Conservation (phyloP, 1,140 invertebrate species). For the Himalopsyche phryganea region DNA sequence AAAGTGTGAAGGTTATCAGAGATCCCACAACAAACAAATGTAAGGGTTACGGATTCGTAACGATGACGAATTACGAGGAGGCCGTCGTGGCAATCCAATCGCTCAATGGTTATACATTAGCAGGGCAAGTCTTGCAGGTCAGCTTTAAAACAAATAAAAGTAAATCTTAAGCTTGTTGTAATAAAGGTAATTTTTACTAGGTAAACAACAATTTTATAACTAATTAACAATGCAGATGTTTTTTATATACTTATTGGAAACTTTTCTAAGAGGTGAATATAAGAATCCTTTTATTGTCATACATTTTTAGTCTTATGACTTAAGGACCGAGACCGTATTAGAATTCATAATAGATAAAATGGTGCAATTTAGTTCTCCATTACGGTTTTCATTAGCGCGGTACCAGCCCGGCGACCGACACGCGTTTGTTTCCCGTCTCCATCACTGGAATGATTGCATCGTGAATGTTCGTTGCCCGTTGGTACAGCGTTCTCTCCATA, state of each 20-base stretch:
- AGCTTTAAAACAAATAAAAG: conserved; percentile 83
- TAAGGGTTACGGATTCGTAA: conserved; percentile 91
- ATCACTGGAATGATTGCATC: conserved; percentile 16
- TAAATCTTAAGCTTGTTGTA: conserved; percentile 53
- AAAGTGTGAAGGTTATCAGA: conserved; percentile 86
- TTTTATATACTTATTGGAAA: conserved; percentile 29
- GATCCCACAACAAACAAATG: conserved; percentile 88
- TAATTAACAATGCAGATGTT: conserved; percentile 28
- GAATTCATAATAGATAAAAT: conserved; percentile 28
- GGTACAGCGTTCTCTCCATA: conserved; percentile 13
- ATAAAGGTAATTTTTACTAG: conserved; percentile 25
- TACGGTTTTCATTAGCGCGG: conserved; percentile 18
- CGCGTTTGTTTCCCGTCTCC: conserved; percentile 10
- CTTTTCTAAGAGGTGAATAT: conserved; percentile 28
- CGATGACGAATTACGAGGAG: conserved; percentile 93
- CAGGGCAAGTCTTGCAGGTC: conserved; percentile 85
- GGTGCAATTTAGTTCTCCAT: conserved; percentile 32
- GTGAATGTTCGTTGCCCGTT: conserved; percentile 15
- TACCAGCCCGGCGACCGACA: conserved; percentile 6
- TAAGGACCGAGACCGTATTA: conserved; percentile 19
- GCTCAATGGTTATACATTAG: conserved; percentile 84
- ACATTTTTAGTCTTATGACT: conserved; percentile 20
- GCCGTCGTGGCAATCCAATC: conserved; percentile 85
- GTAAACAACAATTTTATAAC: conserved; percentile 27
- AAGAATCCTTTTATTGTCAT: conserved; percentile 20